A percentile compares a stretch with the other conserved stretches of the same genome.
These are phyloP conservation scores for Atractosteus spatula DNA, from an alignment of 2,113 vertebrate genomes.

Conservation along the genomic window DNA sequence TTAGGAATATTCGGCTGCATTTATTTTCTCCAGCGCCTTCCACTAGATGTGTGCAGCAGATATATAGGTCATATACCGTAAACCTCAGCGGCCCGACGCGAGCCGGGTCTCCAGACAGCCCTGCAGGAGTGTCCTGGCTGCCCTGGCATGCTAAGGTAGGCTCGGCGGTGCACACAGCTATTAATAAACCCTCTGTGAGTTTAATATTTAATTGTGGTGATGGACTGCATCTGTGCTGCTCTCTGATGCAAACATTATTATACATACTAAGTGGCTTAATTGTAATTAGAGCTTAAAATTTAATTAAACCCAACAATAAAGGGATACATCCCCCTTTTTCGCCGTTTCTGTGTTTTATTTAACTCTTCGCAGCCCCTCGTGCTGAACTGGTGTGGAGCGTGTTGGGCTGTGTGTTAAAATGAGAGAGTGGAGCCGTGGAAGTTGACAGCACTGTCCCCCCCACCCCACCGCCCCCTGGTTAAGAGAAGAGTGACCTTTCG, in stretches of 20 bases:
- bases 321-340: conserved; percentile 48
- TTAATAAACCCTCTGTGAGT: conserved; percentile 75
- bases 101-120: conserved; percentile 55
- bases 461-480: too few relatives aligned
- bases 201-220: conserved; percentile 80
- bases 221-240: conserved; percentile 80
- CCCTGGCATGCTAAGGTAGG: conserved; percentile 32
- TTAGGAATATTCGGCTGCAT: conserved; percentile 69
- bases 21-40: conserved; percentile 57
- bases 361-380: too few relatives aligned
- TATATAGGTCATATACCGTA: conserved; percentile 69
- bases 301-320: conserved; percentile 75
- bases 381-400: too few relatives aligned
- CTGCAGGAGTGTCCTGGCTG: conserved; percentile 43
- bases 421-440: too few relatives aligned
- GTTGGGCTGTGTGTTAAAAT: too few relatives aligned
- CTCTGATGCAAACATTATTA: conserved; percentile 80
- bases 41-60: conserved; percentile 47
- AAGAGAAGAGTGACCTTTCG: too few relatives aligned
- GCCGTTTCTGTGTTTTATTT: conserved; percentile 11
- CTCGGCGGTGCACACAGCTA: conserved; percentile 55
- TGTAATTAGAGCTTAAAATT: conserved; percentile 80
- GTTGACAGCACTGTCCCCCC: too few relatives aligned
- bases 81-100: conserved; percentile 58
- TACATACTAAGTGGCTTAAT: conserved; percentile 80